Percentiles rank a stretch among this genome's conserved stretches.
These are phyloP conservation scores for Pomacea canaliculata DNA, from an alignment of 2,888 invertebrate genomes.

Conservation along the genomic window DNA sequence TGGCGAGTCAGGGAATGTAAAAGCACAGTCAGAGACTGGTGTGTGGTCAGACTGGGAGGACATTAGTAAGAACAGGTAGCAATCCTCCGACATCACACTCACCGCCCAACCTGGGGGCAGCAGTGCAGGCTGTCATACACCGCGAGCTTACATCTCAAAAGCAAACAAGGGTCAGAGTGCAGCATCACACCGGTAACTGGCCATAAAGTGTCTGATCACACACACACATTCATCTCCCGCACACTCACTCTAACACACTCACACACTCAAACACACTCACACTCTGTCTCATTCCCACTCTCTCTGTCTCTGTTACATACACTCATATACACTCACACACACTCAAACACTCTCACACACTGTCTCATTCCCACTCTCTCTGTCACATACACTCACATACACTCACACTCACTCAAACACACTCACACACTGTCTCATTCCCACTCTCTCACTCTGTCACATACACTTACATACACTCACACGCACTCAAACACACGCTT, in stretches of 20 bases:
- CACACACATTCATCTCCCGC: background rate
- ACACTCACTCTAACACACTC: slow-evolving; percentile 13
- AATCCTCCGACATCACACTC: too few relatives aligned
- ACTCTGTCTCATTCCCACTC: background rate
- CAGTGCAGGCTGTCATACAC: too few relatives aligned
- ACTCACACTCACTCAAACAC: slow-evolving; percentile 8
- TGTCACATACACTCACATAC: slow-evolving; percentile 2
- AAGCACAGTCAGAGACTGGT: too few relatives aligned
- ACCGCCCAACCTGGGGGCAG: too few relatives aligned
- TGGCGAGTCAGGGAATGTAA: too few relatives aligned
- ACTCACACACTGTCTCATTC: background rate
- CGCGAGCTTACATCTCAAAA: too few relatives aligned
- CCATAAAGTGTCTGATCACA: too few relatives aligned
- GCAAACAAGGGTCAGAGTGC: too few relatives aligned
- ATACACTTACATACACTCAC: background rate
- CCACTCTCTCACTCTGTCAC: background rate
- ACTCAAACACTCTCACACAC: background rate
- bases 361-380: background rate
- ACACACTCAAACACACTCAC: slow-evolving; percentile 6
- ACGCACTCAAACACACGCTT: background rate
- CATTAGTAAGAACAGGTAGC: too few relatives aligned
- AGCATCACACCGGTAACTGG: too few relatives aligned
- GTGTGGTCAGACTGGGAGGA: too few relatives aligned
- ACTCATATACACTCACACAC: background rate
- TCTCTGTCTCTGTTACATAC: background rate